Evolutionary conservation across 2,113 vertebrate species (phyloP).

Genomic region (Eleginops maclovinus): DNA sequence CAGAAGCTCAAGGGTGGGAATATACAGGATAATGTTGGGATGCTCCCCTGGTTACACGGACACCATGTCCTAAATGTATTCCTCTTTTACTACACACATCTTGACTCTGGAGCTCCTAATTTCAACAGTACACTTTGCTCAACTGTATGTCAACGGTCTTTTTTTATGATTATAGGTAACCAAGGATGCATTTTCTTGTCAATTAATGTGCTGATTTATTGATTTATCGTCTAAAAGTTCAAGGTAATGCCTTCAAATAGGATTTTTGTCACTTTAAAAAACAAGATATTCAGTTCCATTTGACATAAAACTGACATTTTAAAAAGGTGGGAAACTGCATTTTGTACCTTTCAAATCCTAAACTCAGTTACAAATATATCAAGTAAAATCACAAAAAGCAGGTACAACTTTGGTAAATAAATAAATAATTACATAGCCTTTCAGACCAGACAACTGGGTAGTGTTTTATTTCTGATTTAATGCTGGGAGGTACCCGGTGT

Average conservation of each 20-base stretch:
- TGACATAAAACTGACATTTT: not conserved
- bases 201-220: too few relatives aligned
- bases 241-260: too few relatives aligned
- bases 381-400: not conserved
- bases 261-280: too few relatives aligned
- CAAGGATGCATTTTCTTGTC: too few relatives aligned
- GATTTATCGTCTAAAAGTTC: too few relatives aligned
- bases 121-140: too few relatives aligned
- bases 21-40: too few relatives aligned
- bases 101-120: not conserved
- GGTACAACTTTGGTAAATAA: not conserved
- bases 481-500: not conserved
- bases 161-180: not conserved
- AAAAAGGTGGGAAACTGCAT: too few relatives aligned
- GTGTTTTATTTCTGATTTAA: constrained; percentile 1
- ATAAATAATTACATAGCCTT: constrained; percentile 13
- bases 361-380: not conserved
- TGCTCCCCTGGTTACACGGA: not conserved
- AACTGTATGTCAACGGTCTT: too few relatives aligned
- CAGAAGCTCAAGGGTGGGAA: too few relatives aligned
- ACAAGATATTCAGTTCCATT: too few relatives aligned
- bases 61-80: not conserved
- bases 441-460: not conserved
- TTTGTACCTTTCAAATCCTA: not conserved
- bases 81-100: not conserved